Evolutionary conservation across 2,113 vertebrate genomes (phyloP).

Genomic region (Bagarius yarrelli): DNA sequence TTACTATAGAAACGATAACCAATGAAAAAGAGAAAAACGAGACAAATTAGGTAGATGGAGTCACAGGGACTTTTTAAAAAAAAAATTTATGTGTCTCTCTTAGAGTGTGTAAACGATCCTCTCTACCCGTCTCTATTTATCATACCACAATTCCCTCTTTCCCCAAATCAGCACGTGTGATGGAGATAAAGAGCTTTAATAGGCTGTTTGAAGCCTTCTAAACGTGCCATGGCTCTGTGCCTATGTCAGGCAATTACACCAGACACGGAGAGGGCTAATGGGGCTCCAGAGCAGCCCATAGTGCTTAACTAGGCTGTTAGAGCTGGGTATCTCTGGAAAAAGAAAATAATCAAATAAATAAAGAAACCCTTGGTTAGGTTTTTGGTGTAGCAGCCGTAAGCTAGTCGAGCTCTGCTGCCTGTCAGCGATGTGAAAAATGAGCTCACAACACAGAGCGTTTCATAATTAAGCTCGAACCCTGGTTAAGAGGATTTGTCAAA

Average conservation of each 20-base stretch:
- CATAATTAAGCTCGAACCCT: conserved; percentile 73
- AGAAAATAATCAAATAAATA: neutral
- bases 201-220: conserved; percentile 21
- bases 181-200: conserved; percentile 32
- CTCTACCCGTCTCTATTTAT: neutral
- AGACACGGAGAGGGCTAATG: conserved; percentile 31
- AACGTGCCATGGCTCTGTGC: conserved; percentile 19
- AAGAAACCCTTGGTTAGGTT: neutral
- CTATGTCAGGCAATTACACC: conserved; percentile 36
- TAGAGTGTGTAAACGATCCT: neutral
- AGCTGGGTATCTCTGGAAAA: conserved; percentile 18
- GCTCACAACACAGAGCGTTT: conserved; percentile 57
- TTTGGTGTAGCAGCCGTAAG: neutral
- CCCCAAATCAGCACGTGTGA: neutral
- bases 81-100: neutral
- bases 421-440: conserved; percentile 57
- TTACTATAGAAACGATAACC: neutral
- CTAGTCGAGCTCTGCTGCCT: conserved; percentile 39
- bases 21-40: neutral
- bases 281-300: neutral
- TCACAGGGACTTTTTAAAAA: neutral
- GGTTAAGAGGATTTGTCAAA: conserved; percentile 74
- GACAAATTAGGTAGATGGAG: neutral
- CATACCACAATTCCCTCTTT: neutral
- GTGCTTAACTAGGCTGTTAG: conserved; percentile 26